phyloP scores from a whole-genome alignment of 2,888 invertebrate species.

The Drosophila formosana region DNA sequence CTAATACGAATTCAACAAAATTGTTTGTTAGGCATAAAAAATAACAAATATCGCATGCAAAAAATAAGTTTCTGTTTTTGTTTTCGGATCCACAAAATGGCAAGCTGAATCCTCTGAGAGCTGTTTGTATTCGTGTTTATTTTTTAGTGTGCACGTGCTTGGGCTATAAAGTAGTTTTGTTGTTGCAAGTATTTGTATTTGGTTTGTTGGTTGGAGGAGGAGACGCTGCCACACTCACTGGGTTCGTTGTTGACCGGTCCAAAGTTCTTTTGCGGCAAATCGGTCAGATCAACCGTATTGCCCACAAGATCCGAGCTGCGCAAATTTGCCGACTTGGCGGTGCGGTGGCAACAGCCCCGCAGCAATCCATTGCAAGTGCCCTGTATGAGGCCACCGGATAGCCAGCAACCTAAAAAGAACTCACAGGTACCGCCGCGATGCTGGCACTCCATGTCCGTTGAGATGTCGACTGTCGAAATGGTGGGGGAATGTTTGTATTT shows the following conservation, averaged over 20 bases:
- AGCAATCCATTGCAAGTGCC: constrained; percentile 93
- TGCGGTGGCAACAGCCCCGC: constrained; percentile 94
- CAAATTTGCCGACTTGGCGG: constrained; percentile 88
- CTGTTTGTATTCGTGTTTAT: constrained; percentile 35
- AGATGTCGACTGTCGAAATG: constrained; percentile 82
- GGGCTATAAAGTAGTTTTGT: constrained; percentile 39
- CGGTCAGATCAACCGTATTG: constrained; percentile 88
- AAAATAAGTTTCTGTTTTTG: constrained; percentile 7
- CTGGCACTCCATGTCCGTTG: constrained; percentile 85
- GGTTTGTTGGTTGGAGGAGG: constrained; percentile 22
- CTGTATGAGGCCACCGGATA: constrained; percentile 94
- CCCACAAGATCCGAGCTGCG: constrained; percentile 88
- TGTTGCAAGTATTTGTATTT: constrained; percentile 28
- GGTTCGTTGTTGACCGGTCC: constrained; percentile 92
- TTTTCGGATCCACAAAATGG: constrained; percentile 24
- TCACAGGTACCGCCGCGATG: constrained; percentile 92
- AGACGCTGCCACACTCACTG: constrained; percentile 87
- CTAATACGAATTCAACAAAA: constrained; percentile 20
- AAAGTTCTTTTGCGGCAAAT: constrained; percentile 87
- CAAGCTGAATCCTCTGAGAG: constrained; percentile 34
- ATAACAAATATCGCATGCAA: constrained; percentile 32
- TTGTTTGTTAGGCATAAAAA: constrained; percentile 22
- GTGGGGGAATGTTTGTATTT: constrained; percentile 32
- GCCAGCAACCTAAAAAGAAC: constrained; percentile 96
- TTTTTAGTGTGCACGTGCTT: constrained; percentile 75